Evolutionary conservation across 2,113 vertebrate species (phyloP).

Genomic region (Petaurus breviceps): DNA sequence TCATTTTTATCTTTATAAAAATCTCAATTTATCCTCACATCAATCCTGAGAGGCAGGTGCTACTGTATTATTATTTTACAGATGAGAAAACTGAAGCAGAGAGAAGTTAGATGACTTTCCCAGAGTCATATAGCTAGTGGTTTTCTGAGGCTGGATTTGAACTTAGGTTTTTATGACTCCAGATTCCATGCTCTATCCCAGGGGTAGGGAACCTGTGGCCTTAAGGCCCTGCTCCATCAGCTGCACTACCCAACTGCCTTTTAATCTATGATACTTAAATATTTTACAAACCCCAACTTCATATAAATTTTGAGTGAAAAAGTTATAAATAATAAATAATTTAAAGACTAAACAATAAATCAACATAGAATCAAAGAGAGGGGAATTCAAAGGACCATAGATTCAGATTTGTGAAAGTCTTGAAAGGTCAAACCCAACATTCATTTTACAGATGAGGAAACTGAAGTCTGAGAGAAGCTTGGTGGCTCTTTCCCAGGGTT

Average conservation of each 20-base stretch:
- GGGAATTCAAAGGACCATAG: neutral
- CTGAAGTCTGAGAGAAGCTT: neutral
- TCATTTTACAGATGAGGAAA: no score
- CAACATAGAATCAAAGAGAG: neutral
- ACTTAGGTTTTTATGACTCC: neutral
- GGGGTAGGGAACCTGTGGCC: no score
- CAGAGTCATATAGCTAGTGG: neutral
- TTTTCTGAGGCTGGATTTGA: neutral
- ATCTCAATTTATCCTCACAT: neutral
- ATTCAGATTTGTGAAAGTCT: neutral
- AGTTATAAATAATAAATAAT: neutral
- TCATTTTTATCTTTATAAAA: neutral
- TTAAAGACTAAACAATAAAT: neutral
- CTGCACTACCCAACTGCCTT: neutral
- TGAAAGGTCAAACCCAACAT: neutral
- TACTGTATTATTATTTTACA: neutral
- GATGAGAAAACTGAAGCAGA: neutral
- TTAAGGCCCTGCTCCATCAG: no score
- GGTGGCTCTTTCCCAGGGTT: neutral
- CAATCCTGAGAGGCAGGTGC: neutral
- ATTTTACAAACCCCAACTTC: neutral
- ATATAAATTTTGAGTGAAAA: neutral
- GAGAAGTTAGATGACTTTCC: neutral
- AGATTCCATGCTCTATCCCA: no score
- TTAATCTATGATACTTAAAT: neutral